phyloP scores from a whole-genome alignment of 2,113 vertebrate genomes.

The Serinus canaria region DNA sequence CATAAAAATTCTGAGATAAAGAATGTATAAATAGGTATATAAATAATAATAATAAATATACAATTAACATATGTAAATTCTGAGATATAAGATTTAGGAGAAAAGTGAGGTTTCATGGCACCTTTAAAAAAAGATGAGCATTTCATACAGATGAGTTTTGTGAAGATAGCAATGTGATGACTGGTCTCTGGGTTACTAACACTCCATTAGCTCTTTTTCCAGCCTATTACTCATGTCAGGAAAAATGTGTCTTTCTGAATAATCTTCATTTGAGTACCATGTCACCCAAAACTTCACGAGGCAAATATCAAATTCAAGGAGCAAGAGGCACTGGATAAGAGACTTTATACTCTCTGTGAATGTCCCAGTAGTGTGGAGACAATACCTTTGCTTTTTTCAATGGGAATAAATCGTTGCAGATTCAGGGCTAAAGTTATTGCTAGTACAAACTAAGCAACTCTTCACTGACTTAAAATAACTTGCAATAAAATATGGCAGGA shows the following conservation, averaged over 20 bases:
- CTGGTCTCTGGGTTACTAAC: neutral
- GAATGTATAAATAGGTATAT: neutral
- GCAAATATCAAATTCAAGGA: neutral
- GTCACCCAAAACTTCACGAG: neutral
- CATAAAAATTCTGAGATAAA: neutral
- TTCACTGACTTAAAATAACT: neutral
- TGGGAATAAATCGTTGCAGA: neutral
- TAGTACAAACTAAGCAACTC: neutral
- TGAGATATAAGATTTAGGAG: neutral
- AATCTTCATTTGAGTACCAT: neutral
- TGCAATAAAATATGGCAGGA: neutral
- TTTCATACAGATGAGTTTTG: neutral
- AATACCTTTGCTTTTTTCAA: neutral
- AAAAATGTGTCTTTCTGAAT: conserved; percentile 29
- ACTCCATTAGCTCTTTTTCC: conserved; percentile 1
- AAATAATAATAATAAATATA: neutral
- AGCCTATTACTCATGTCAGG: neutral
- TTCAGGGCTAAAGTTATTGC: neutral
- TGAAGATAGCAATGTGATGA: neutral
- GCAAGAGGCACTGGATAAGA: neutral
- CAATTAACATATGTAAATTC: neutral
- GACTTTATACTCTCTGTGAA: neutral
- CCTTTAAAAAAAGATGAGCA: neutral
- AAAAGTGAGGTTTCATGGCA: neutral
- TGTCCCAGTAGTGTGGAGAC: neutral